These are phyloP conservation scores for Lucilia cuprina DNA, from an alignment of 1,140 invertebrate species.

Conservation along the genomic window DNA sequence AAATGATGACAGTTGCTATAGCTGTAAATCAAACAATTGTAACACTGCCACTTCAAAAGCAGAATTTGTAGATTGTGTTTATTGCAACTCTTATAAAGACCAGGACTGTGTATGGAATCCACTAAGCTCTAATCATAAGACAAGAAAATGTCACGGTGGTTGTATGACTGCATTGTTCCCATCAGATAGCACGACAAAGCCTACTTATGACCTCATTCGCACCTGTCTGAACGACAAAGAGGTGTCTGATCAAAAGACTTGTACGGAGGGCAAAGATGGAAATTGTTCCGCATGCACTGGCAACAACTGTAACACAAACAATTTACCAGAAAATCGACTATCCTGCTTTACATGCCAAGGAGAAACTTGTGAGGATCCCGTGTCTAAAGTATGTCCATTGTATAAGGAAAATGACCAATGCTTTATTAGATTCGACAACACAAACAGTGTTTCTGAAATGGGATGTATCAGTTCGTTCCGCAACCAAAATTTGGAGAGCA, in stretches of 20 bases:
- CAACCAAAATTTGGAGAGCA: conserved; percentile 48
- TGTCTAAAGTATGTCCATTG: conserved; percentile 40
- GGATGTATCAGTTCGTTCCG: conserved; percentile 56
- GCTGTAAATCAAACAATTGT: conserved; percentile 57
- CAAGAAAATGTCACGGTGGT: conserved; percentile 50
- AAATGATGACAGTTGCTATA: conserved; percentile 44
- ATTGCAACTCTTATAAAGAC: conserved; percentile 52
- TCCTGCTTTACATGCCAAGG: conserved; percentile 52
- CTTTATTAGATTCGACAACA: conserved; percentile 48
- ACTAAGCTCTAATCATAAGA: conserved; percentile 39
- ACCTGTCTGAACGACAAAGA: conserved; percentile 57
- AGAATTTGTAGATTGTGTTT: conserved; percentile 51
- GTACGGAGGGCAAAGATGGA: conserved; percentile 41
- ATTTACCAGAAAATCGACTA: conserved; percentile 45
- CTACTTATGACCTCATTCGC: conserved; percentile 50
- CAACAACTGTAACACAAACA: conserved; percentile 45
- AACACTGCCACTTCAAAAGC: conserved; percentile 45
- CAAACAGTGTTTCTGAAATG: conserved; percentile 47
- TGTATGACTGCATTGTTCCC: conserved; percentile 53
- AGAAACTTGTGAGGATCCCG: conserved; percentile 48
- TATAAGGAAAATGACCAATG: conserved; percentile 54
- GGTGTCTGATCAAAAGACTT: conserved; percentile 42
- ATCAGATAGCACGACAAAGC: conserved; percentile 45
- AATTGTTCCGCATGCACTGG: conserved; percentile 46
- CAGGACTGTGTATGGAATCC: conserved; percentile 46